These are phyloP conservation scores for Keiferia lycopersicella DNA, from an alignment of 2,888 invertebrate genomes.

Conservation along the genomic window DNA sequence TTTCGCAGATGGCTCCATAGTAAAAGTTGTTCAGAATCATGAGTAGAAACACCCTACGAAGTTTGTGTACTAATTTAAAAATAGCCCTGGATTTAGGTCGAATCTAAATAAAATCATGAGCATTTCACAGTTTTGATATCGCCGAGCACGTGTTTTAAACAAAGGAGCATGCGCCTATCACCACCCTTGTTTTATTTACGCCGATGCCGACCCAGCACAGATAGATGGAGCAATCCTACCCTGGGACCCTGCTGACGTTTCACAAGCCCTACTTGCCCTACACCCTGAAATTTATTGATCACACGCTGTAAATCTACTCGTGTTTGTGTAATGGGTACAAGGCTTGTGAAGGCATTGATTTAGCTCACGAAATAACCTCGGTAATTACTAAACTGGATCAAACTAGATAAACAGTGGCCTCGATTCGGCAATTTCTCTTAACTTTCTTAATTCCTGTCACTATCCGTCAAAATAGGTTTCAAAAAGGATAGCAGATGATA, in stretches of 20 bases:
- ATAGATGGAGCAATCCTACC: slow-evolving; percentile 76
- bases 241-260: slow-evolving; percentile 67
- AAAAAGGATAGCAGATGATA: too few species aligned
- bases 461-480: too few species aligned
- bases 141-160: neutral
- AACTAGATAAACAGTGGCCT: slow-evolving; percentile 40
- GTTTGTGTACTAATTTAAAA: too few species aligned
- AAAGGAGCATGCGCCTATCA: slow-evolving; percentile 43
- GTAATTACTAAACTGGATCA: slow-evolving; percentile 43
- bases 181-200: slow-evolving; percentile 67
- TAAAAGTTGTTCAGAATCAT: too few species aligned
- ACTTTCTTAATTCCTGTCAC: too few species aligned
- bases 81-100: too few species aligned
- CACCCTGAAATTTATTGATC: slow-evolving; percentile 71
- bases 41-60: too few species aligned
- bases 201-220: slow-evolving; percentile 54
- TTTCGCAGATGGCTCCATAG: too few species aligned
- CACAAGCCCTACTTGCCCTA: slow-evolving; percentile 44
- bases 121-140: neutral
- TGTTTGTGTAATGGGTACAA: slow-evolving; percentile 56
- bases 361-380: slow-evolving; percentile 33
- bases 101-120: neutral
- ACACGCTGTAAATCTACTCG: slow-evolving; percentile 65
- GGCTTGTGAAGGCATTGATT: slow-evolving; percentile 35
- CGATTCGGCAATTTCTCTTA: too few species aligned